Base-by-base conservation (phyloP, 2,888 invertebrate species). In the Biston stratarius region DNA sequence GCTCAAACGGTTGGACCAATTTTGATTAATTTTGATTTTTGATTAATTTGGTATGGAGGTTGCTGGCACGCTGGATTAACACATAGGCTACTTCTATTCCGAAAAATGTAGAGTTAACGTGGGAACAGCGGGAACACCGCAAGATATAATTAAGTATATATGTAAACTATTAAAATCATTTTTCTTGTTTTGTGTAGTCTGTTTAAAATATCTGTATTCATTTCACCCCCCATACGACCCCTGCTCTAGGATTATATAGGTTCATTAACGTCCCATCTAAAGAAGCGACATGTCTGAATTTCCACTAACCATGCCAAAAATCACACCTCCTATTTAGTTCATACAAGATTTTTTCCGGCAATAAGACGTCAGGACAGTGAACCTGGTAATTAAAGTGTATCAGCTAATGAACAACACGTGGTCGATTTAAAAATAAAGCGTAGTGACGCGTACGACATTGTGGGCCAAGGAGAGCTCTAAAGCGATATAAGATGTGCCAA, bases 401-500 rank as follows among this genome's bases (percentile, higher is more conserved):
- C 71, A 57, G 14, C 56, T 72, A 74, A 69, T 64, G 70, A 70
- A 75, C 51, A 74, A 68, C 81, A 83, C 78, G 80, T 81, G 81
- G 75, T 76, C 8, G 61, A 57, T 77, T 64, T 67, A 64, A 67
- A 72, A 74, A 67, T 69, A 71, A 48, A 14, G 56, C 48, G 53
- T 64, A 34, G 47, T 62, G 72, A 69, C 56, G 69, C 48, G 64
- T 6, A 49, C 42, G 48, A 45, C 40, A 64, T 78, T 75, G 82
- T 87, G 79, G 88, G 88, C 85, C 88, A 88, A 88, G 89, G 88
- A 85, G 84, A 85, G 62, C 68, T 77, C 75, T 71, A 80, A 72
- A 73, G 76, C 69, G 75, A 48, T 49, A 47, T 75, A 74, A 61
- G 69, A 67, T 70, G 80, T 76, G 81, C 82, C 79, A 81, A 77